phyloP scores from a whole-genome alignment of 2,113 vertebrate genomes.

The Glaucomys volans region DNA sequence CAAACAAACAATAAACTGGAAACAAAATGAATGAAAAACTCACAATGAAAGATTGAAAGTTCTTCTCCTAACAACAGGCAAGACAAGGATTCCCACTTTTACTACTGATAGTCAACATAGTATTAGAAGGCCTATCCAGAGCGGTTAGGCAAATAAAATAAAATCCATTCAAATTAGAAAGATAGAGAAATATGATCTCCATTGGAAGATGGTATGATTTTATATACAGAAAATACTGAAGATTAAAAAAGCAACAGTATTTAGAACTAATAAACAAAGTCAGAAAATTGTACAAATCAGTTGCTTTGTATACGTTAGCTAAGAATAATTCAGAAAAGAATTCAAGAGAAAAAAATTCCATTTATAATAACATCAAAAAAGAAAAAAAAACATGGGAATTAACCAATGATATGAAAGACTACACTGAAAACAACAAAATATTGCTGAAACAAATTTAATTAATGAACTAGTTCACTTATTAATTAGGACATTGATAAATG shows the following conservation, averaged over 20 bases:
- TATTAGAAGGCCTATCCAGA: background rate
- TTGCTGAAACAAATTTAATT: background rate
- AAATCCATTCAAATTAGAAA: background rate
- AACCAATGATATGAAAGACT: background rate
- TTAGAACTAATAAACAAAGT: background rate
- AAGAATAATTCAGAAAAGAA: background rate
- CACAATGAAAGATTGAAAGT: background rate
- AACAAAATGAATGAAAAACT: background rate
- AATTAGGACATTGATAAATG: background rate
- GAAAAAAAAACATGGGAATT: background rate
- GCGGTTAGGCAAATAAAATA: background rate
- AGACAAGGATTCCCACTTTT: background rate
- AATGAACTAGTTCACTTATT: background rate
- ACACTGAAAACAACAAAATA: background rate
- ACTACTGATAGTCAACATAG: background rate
- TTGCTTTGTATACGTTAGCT: background rate
- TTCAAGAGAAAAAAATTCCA: background rate
- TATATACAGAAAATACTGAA: background rate
- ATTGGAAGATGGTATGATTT: background rate
- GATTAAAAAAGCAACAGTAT: background rate
- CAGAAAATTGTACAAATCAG: background rate
- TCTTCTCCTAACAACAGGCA: background rate
- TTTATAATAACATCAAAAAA: background rate
- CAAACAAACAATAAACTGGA: background rate
- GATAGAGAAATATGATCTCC: background rate